Conservation (phyloP, 2,888 invertebrate species). For the Podotricha telesiphe region DNA sequence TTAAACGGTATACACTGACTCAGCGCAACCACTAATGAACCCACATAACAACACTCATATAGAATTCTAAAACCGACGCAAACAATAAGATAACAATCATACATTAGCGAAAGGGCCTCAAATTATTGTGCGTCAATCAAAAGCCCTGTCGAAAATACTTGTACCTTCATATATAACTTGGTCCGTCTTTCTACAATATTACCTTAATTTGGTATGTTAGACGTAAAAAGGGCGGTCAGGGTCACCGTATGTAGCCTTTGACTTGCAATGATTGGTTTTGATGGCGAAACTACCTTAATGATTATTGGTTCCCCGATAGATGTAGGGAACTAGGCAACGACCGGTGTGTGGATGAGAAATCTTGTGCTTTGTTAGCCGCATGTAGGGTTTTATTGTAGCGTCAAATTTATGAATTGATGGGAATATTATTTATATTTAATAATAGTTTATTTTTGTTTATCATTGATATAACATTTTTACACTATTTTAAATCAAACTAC, state of each 20-base stretch:
- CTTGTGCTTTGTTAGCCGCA: constrained; percentile 7
- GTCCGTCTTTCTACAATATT: constrained; percentile 57
- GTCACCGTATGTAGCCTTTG: constrained; percentile 56
- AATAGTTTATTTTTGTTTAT: background rate
- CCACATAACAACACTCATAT: constrained; percentile 42
- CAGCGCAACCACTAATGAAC: constrained; percentile 50
- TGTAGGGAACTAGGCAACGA: constrained; percentile 31
- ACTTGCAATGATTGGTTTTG: constrained; percentile 50
- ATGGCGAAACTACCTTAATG: constrained; percentile 48
- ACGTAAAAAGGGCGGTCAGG: constrained; percentile 56
- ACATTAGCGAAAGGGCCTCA: constrained; percentile 62
- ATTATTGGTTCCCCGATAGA: constrained; percentile 36
- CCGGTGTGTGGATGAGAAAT: constrained; percentile 4
- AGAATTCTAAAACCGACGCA: constrained; percentile 56
- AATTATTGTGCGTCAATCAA: constrained; percentile 73
- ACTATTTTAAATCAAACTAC: no score
- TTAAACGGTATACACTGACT: constrained; percentile 58
- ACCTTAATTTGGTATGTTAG: constrained; percentile 62
- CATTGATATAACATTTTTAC: no score
- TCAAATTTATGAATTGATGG: background rate
- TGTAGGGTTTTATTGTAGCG: background rate
- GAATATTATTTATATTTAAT: no score
- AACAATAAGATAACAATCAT: constrained; percentile 67
- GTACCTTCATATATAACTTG: constrained; percentile 36
- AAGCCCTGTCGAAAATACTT: constrained; percentile 55